phyloP scores from a whole-genome alignment of 2,888 invertebrate species.

The Neoascia interrupta region DNA sequence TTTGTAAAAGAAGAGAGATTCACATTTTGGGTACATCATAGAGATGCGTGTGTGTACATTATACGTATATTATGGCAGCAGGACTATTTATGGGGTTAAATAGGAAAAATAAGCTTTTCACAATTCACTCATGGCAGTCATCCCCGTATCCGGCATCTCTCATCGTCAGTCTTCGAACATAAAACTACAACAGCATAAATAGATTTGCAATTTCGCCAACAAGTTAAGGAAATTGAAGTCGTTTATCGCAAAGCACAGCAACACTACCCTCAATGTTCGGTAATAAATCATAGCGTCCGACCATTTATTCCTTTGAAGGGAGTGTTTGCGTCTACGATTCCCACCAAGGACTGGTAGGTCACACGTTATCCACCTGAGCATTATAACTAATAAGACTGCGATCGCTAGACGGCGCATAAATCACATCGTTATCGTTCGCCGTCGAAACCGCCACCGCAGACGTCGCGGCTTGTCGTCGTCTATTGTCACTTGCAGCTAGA shows the following conservation, averaged over 20 bases:
- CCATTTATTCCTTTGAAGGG: constrained; percentile 4
- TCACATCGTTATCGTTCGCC: constrained; percentile 74
- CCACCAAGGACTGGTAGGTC: constrained; percentile 53
- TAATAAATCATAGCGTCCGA: too few species aligned
- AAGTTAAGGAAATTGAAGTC: too few species aligned
- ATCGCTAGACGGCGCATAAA: constrained; percentile 79
- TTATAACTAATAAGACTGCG: constrained; percentile 78
- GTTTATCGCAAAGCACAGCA: too few species aligned
- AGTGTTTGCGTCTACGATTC: constrained; percentile 49
- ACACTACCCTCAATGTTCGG: constrained; percentile 38
- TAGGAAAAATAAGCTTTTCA: constrained; percentile 6
- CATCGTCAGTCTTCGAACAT: constrained; percentile 55
- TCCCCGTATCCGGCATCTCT: constrained; percentile 42
- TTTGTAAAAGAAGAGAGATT: constrained; percentile 41
- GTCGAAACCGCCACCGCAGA: constrained; percentile 17
- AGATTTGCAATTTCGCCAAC: not conserved
- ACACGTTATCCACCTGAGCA: constrained; percentile 67
- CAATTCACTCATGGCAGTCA: not conserved
- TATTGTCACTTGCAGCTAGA: constrained; percentile 61
- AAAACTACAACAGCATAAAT: constrained; percentile 43
- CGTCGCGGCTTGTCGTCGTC: constrained; percentile 48
- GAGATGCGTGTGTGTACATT: too few species aligned
- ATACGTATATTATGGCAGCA: constrained; percentile 19
- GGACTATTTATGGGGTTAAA: constrained; percentile 6
- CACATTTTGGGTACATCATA: constrained; percentile 20